These are phyloP conservation scores for Acanthosepion pharaonis DNA, from an alignment of 2,888 invertebrate species.

Conservation along the genomic window DNA sequence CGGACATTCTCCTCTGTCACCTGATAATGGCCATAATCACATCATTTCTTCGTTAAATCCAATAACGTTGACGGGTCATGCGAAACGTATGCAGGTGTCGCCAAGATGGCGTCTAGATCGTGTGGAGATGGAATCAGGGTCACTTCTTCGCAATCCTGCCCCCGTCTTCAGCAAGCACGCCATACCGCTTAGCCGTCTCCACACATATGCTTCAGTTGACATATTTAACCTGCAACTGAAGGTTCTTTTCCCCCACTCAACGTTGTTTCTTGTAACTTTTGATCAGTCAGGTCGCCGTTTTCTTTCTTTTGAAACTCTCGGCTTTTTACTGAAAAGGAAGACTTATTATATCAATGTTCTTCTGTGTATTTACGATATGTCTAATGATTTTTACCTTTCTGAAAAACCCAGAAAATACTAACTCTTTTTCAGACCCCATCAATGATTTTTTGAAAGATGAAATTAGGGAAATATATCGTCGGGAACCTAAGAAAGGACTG, in stretches of 20 bases:
- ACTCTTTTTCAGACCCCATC: too few relatives aligned
- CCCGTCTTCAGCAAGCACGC: background rate
- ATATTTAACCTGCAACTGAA: background rate
- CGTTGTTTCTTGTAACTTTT: background rate
- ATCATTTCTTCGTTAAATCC: background rate
- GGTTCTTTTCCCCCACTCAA: background rate
- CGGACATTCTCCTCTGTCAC: background rate
- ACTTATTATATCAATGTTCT: too few relatives aligned
- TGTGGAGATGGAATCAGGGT: background rate
- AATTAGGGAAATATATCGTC: too few relatives aligned
- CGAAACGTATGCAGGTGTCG: constrained; percentile 21
- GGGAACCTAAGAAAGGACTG: too few relatives aligned
- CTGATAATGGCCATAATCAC: background rate
- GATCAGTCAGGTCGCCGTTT: background rate
- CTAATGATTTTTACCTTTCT: too few relatives aligned
- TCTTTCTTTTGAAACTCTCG: too few relatives aligned
- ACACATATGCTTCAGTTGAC: background rate
- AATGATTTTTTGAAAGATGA: too few relatives aligned
- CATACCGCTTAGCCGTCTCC: background rate
- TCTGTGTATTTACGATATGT: too few relatives aligned
- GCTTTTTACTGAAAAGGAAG: too few relatives aligned
- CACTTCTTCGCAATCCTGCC: background rate
- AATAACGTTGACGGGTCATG: background rate
- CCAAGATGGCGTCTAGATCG: constrained; percentile 33
- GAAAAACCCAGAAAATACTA: too few relatives aligned